These are phyloP conservation scores for Eubucco bourcierii DNA, from an alignment of 2,113 vertebrate species.

Conservation along the genomic window DNA sequence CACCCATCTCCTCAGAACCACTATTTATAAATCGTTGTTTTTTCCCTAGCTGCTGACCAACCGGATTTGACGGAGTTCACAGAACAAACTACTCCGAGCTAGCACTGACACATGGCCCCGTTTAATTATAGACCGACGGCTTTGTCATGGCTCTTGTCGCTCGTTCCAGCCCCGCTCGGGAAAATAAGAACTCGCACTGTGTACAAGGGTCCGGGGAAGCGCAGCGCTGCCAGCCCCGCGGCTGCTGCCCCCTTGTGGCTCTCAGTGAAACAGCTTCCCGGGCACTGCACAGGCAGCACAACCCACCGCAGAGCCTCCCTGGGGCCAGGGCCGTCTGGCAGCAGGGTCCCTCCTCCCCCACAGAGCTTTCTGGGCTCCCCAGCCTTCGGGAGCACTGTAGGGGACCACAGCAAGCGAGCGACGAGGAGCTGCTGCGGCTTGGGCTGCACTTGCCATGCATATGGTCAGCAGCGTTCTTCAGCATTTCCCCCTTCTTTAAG, in stretches of 20 bases:
- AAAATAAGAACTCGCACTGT: background rate
- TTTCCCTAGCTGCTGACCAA: background rate
- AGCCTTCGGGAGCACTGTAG: too few species aligned
- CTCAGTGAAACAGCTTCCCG: accelerated
- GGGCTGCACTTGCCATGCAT: accelerated
- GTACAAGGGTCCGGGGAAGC: background rate
- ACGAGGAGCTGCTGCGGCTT: background rate
- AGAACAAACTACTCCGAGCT: background rate
- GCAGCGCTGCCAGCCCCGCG: background rate
- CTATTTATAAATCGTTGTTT: background rate
- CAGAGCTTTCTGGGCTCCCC: background rate
- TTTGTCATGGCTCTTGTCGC: background rate
- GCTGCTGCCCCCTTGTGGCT: background rate
- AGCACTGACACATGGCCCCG: background rate
- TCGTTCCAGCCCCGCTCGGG: background rate
- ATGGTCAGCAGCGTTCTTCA: accelerated
- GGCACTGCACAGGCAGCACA: too few species aligned
- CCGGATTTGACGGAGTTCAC: background rate
- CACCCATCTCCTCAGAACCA: background rate
- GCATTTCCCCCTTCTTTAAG: background rate
- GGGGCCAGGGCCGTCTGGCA: accelerated
- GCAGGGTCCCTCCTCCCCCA: background rate
- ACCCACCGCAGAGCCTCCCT: accelerated
- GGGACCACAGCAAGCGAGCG: too few species aligned
- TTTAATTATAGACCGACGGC: background rate